Base-by-base conservation (phyloP, 2,797 vertebrate genomes). In the Chrysocyon brachyurus region DNA sequence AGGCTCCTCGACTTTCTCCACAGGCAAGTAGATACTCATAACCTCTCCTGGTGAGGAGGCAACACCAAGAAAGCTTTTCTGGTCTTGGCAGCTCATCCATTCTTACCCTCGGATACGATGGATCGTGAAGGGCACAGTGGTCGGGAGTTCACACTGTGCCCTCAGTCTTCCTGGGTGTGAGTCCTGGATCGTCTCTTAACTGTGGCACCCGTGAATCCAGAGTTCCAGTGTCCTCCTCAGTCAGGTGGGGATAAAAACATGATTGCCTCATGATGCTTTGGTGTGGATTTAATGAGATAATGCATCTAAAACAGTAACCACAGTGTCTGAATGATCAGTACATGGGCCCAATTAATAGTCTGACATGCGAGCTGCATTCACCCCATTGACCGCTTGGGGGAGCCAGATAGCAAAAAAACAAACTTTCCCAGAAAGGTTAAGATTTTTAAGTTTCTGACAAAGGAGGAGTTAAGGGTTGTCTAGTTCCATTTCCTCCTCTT, bases 361-460 rank as follows among this genome's bases (percentile, higher is more conserved):
- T 61, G 11, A 70, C 72, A 56, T 0, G 3, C 57, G 52, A 81
- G 63, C 73, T 96, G 40, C 54, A 64, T 40, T 95, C 40, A 64
- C 77, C 4, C 2, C 2, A 14, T 6, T 70, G 19, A 19, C 70
- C 98, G 95, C 96, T 52, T 92, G 97, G 84, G 64, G 97, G 98
- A 54, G 91, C 93, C 87, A 86, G 72, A 57, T 4, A 82, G 63
- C 78, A 40, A 15, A 64, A 79, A 92, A 95, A 90, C 40, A 70
- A 64, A 36, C 12, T 31, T n/a, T 72, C 7, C 57, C 4, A 19
- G 57, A 12, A 78, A 14, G 26, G 15, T 24, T 31, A 5, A 54
- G 61, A 12, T 22, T 26, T 88, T 90, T 57, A 77, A 49, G 22
- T 31, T 4, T 12, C 46, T 68, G 31, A 17, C 33, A 33, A 17